Conservation (phyloP, 2,113 vertebrate genomes). For the Cariama cristata region DNA sequence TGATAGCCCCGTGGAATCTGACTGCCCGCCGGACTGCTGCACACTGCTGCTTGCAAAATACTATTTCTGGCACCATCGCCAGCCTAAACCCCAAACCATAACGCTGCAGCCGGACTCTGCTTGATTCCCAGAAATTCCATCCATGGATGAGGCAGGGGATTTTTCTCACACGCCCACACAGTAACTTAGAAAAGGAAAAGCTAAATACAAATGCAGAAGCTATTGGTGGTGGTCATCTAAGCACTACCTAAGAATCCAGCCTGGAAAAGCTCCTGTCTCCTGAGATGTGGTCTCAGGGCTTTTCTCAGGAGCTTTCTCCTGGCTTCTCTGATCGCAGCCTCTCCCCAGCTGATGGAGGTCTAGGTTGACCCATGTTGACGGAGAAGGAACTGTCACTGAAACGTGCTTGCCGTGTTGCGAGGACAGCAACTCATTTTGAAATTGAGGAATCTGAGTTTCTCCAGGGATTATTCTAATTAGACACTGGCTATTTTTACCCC, state of each 20-base stretch:
- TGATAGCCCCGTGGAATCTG: background rate
- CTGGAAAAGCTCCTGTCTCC: background rate
- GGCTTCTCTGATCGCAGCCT: background rate
- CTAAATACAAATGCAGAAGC: background rate
- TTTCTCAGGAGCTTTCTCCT: background rate
- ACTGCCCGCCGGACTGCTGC: fast-evolving
- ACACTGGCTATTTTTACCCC: constrained; percentile 43
- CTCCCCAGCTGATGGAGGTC: background rate
- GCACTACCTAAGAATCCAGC: background rate
- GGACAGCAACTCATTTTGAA: background rate
- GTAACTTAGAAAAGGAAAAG: background rate
- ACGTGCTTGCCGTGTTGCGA: background rate
- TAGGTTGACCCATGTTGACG: background rate
- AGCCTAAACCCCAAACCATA: background rate
- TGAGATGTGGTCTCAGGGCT: background rate
- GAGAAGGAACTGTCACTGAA: background rate
- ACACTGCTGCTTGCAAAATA: background rate
- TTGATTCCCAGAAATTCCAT: constrained; percentile 10
- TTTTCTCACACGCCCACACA: constrained; percentile 20
- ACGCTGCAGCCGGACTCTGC: background rate
- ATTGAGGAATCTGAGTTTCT: background rate
- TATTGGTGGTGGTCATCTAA: background rate
- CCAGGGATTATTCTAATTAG: constrained; percentile 26
- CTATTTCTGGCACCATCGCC: background rate
- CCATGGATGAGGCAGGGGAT: background rate